These are phyloP conservation scores for Caenorhabditis sp. DNA, from an alignment of 2,888 invertebrate species.

Conservation along the genomic window DNA sequence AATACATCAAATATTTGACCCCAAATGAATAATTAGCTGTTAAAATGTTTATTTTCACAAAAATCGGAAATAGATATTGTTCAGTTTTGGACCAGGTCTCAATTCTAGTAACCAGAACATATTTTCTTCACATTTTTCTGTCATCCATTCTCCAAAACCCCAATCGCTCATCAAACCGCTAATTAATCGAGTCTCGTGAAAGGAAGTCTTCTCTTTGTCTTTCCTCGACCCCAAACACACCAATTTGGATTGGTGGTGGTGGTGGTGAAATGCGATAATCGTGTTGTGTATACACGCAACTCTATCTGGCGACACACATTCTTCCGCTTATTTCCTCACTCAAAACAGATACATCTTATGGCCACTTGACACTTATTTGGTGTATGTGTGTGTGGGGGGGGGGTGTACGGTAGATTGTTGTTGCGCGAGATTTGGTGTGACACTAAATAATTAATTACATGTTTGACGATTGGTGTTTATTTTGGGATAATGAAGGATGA, in stretches of 20 bases:
- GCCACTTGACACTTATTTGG: not conserved
- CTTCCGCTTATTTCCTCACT: not conserved
- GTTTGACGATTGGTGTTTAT: too few species aligned
- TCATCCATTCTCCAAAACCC: too few species aligned
- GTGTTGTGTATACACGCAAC: conserved; percentile 1
- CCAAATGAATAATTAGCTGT: too few species aligned
- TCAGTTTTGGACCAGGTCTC: too few species aligned
- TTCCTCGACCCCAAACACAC: not conserved
- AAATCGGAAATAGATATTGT: too few species aligned
- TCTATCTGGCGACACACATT: conserved; percentile 1
- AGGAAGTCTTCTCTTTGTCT: not conserved
- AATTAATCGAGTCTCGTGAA: not conserved
- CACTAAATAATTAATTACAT: not conserved
- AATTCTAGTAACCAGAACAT: too few species aligned
- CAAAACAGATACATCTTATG: not conserved
- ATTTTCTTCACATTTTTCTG: too few species aligned
- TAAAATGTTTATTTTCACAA: too few species aligned
- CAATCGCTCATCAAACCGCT: not conserved
- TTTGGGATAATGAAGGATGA: too few species aligned
- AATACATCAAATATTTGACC: too few species aligned
- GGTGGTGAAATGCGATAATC: not conserved
- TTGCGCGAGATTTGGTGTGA: not conserved
- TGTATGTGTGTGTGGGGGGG: not conserved
- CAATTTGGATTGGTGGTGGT: not conserved
- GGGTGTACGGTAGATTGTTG: not conserved